Evolutionary conservation across 1,140 invertebrate species (phyloP), one percentile per base, ranked within the genome.

Genomic region (Popillia japonica): DNA sequence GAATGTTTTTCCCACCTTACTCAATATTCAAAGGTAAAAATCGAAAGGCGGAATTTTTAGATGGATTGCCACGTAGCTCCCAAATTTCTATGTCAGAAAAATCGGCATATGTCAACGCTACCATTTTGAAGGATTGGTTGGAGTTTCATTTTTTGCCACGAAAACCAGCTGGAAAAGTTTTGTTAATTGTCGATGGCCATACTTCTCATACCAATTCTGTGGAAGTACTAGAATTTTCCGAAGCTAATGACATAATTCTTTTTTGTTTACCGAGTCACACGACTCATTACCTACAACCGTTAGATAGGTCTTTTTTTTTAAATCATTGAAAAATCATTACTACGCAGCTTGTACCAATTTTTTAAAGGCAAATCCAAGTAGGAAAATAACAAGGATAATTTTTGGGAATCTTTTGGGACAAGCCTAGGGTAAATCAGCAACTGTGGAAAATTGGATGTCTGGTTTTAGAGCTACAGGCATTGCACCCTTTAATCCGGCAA

Each of bases 181-280:
- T 86, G 6, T 82, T 88, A 79, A 80, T 88, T 73, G n/a, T n/a
- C n/a, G 87, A 88, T 79, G 84, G 86, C n/a, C 85, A 88, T 80
- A 79, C 82, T 27, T 86, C 85, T 4, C 85, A 85, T 72, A 74
- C n/a, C 40, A 81, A 72, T 8, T 77, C 72, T 75, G 76, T 83
- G 3, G 78, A 81, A 75, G 79, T 84, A 11, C 34, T 85, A 68
- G 81, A 80, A 72, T 79, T 78, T 73, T 68, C 75, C 20, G 59
- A 77, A 41, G 27, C 74, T 40, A 78, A 81, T 82, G 72, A 80
- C 48, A 78, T 81, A 8, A 76, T 79, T 14, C 40, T 81, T 11
- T 42, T 79, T 9, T 79, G 78, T 73, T 59, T 85, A n/a, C 83
- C 82, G 20, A 83, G 79, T 27, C 84, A 86, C 72, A 83, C 80